These are phyloP conservation scores for Tenthredo notha DNA, from an alignment of 2,888 invertebrate species.

Conservation along the genomic window DNA sequence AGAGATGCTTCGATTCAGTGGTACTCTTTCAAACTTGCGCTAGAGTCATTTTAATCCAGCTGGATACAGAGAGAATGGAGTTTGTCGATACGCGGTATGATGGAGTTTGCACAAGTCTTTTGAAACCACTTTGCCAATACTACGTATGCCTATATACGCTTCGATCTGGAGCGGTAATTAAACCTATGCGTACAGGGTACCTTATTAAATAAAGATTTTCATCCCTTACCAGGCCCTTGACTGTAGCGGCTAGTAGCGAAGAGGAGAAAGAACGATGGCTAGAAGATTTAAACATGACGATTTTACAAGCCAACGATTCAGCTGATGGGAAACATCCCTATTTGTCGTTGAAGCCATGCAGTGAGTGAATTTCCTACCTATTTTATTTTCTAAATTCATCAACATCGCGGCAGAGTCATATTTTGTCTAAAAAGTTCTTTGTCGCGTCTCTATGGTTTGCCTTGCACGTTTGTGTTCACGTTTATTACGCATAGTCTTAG, in stretches of 20 bases:
- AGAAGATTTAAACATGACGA: conserved; percentile 85
- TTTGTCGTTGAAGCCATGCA: conserved; percentile 83
- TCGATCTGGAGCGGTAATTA: background rate
- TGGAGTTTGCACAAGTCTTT: background rate
- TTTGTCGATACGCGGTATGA: background rate
- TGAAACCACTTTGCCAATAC: background rate
- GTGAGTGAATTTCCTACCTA: conserved; percentile 77
- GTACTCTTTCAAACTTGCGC: background rate
- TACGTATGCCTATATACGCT: background rate
- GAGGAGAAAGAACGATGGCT: conserved; percentile 94
- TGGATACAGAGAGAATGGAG: background rate
- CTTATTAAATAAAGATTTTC: background rate
- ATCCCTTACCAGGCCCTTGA: conserved; percentile 82
- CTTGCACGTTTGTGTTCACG: background rate
- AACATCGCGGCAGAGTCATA: background rate
- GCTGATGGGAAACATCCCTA: conserved; percentile 82
- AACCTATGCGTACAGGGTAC: background rate
- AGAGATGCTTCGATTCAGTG: background rate
- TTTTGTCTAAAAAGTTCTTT: conserved; percentile 14
- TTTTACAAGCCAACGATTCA: conserved; percentile 79
- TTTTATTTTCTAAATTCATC: background rate
- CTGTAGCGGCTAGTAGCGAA: conserved; percentile 92
- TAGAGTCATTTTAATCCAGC: background rate
- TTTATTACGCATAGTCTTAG: conserved; percentile 75
- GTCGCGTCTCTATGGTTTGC: background rate